Conservation (phyloP, 2,113 vertebrate genomes). For the Ancistrus triradiatus region DNA sequence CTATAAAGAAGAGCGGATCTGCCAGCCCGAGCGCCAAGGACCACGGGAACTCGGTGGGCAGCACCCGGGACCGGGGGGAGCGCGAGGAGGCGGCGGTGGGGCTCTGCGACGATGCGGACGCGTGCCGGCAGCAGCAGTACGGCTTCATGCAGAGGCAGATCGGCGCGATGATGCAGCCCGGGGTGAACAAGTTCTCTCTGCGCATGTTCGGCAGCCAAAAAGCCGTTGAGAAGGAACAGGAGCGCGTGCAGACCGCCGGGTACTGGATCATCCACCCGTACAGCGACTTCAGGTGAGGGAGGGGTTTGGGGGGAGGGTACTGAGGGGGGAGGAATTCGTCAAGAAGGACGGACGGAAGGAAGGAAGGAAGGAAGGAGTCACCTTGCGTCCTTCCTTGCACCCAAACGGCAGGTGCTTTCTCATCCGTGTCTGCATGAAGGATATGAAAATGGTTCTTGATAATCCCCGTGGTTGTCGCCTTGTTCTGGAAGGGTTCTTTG, state of each 20-base stretch:
- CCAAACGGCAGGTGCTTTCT: too few species aligned
- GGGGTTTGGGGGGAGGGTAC: constrained; percentile 45
- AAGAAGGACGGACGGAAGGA: constrained; percentile 26
- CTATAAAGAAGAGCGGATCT: constrained; percentile 68
- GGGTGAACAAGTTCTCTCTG: constrained; percentile 98
- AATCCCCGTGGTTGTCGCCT: too few species aligned
- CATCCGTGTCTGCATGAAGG: too few species aligned
- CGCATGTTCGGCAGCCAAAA: constrained; percentile 98
- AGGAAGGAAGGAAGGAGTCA: constrained; percentile 52
- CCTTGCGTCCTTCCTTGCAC: constrained; percentile 41
- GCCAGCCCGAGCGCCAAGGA: constrained; percentile 78
- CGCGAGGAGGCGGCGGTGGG: constrained; percentile 81
- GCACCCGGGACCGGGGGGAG: constrained; percentile 79
- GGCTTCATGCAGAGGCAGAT: constrained; percentile 97
- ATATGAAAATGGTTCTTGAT: too few species aligned
- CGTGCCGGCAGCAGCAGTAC: constrained; percentile 77
- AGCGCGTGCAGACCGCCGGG: constrained; percentile 96
- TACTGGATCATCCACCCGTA: constrained; percentile 99
- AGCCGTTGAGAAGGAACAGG: constrained; percentile 97
- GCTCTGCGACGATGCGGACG: constrained; percentile 78
- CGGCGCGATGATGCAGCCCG: constrained; percentile 95
- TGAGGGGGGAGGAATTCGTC: too few species aligned
- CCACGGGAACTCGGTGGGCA: constrained; percentile 90
- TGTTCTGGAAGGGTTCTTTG: too few species aligned
- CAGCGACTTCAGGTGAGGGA: constrained; percentile 95